phyloP scores from a whole-genome alignment of 2,888 invertebrate genomes.

The Nemotelus pantherinus region DNA sequence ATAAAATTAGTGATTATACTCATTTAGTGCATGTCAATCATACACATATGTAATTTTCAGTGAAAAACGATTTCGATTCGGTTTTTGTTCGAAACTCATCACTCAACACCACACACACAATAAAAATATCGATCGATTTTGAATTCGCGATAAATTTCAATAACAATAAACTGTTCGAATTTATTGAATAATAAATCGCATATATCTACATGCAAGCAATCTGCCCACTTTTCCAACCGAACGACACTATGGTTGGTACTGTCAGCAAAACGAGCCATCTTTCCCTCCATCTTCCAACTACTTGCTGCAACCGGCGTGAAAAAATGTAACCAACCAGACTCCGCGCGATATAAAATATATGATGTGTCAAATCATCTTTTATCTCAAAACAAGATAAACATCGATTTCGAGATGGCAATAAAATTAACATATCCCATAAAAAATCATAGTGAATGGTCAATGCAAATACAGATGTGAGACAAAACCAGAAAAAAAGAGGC shows the following conservation, averaged over 20 bases:
- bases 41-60: no score
- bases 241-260: no score
- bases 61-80: not conserved
- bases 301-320: no score
- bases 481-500: no score
- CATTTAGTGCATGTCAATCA: no score
- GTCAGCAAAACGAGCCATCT: no score
- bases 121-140: not conserved
- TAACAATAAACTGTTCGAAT: constrained; percentile 14
- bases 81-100: not conserved
- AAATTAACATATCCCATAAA: constrained; percentile 10
- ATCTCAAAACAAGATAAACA: constrained; percentile 23
- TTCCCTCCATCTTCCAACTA: no score
- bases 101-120: not conserved
- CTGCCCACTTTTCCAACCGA: no score
- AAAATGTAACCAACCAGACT: no score
- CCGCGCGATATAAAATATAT: not conserved
- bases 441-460: not conserved
- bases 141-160: constrained; percentile 15
- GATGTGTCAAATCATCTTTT: constrained; percentile 24
- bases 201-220: no score
- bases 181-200: not conserved
- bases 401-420: constrained; percentile 4
- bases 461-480: no score
- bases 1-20: no score